Evolutionary conservation across 2,113 vertebrate genomes (phyloP), one percentile per base, ranked within the genome.

Genomic region (Rhizomys pruinosus): DNA sequence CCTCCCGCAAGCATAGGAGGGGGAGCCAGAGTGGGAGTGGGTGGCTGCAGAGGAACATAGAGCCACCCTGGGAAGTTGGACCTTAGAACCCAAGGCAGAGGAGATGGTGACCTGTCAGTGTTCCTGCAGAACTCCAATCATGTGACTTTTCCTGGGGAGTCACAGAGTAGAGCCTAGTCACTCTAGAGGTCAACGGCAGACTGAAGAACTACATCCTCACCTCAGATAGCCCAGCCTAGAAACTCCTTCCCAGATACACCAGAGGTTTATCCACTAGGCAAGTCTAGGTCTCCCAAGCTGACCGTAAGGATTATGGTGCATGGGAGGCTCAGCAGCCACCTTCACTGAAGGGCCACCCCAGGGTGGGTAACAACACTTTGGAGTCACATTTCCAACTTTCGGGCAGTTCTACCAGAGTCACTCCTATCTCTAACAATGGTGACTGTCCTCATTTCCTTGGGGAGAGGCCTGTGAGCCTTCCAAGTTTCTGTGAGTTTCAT

Each of bases 1-100:
- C 95, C 95, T 97, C 92, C 94, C 44, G 0, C 91, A 84, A 77
- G 78, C 88, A 94, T 17, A 17, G 89, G 85, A 77, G 71, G 8
- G 81, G 61, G 61, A 12, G 15, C 55, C 9, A 29, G 39, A 25
- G 55, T 17, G 87, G 80, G 0, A 47, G 82, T 1, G 89, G 85
- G 95, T 0, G 8, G 77, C 52, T 17, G 73, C 96, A 71, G 94
- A 87, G 29, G 34, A 39, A 71, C 80, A 82, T 84, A 88, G 17
- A 90, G 95, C 73, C 55, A 92, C 94, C 73, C 44, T 2, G 77
- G 63, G 80, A 80, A 89, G 84, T 39, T 59, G 1, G 0, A 4
- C 69, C 57, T 68, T 37, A 87, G 64, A 59, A n/a, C 11, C 4
- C 2, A 32, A 7, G 74, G 7, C 11, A 0, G 34, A 42, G 37